Base-by-base conservation (phyloP, 2,888 invertebrate species). In the Mythimna pallens region DNA sequence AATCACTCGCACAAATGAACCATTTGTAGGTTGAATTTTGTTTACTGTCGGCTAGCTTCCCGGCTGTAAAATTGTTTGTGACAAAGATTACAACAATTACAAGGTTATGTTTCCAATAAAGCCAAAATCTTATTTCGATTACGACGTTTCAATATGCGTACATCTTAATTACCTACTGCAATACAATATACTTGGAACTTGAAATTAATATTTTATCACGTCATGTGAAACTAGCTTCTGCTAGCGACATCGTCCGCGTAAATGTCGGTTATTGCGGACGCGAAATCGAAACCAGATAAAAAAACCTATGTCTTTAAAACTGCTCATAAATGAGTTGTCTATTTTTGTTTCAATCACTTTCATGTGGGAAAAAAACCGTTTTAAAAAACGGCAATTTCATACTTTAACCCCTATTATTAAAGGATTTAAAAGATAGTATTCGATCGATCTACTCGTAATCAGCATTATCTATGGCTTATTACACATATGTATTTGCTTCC, bases 381-480 rank as follows among this genome's bases (percentile, higher is more conserved):
- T 25, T 25, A 25, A 25, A 25, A 25, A 25, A 25, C 25, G 25
- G 2, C 25, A 25, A 25, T 25, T 25, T 25, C 25, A 25, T 36
- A 36, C 8, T 36, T 36, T 36, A 36, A 36, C 25, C 25, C 25
- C 25, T 25, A 25, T 25, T 25, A 30, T 10, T 40, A 10, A 10
- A 40, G 5, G 43, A 14, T 54, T 47, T n/a, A 73, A 72, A 72
- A 62, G 54, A 47, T 54, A 62, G 14, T 36, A 59, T 76, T 40
- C 40, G 47, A 77, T 43, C 34, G 57, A 6, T 20, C 8, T 55
- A 50, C 43, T 34, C 36, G 36, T 63, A 80, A 70, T 78, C 64
- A 71, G 10, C 43, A 43, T 62, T 79, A 77, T 77, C 79, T 70
- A 36, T 17, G 47, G 25, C 55, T 81, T 81, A 80, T 80, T 82